Evolutionary conservation across 2,888 invertebrate genomes (phyloP).

Genomic region (Punctoribates punctum): DNA sequence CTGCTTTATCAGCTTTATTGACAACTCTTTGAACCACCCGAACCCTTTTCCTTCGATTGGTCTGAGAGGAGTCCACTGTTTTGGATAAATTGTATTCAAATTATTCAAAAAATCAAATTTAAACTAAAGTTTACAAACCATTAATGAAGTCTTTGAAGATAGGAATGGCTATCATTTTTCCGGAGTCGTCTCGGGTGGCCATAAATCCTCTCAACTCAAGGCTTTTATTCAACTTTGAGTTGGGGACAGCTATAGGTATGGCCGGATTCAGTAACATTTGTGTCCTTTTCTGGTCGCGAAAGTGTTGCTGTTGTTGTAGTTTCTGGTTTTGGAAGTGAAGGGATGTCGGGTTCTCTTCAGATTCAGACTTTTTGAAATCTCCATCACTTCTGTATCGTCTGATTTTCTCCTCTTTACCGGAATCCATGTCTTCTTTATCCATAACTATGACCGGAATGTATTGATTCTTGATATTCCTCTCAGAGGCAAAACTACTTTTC

Average conservation of each 20-base stretch:
- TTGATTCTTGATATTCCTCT: constrained; percentile 18
- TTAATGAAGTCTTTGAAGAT: constrained; percentile 11
- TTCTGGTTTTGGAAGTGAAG: constrained; percentile 20
- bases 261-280: background rate
- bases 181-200: background rate
- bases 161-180: constrained; percentile 17
- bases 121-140: background rate
- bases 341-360: background rate
- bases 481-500: background rate
- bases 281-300: background rate
- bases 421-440: background rate
- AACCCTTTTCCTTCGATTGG: constrained; percentile 27
- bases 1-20: background rate
- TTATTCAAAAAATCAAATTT: background rate
- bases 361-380: background rate
- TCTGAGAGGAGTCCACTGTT: background rate
- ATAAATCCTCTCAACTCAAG: constrained; percentile 1
- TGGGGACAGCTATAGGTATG: constrained; percentile 5
- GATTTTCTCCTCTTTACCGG: background rate
- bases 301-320: constrained; percentile 32
- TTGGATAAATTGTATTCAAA: background rate
- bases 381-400: constrained; percentile 9
- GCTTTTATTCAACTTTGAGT: background rate
- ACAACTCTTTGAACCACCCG: constrained; percentile 35
- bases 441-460: constrained; percentile 20